Evolutionary conservation across 2,797 vertebrate genomes (phyloP), one percentile per base, ranked within the genome.

Genomic region (Trichosurus vulpecula): DNA sequence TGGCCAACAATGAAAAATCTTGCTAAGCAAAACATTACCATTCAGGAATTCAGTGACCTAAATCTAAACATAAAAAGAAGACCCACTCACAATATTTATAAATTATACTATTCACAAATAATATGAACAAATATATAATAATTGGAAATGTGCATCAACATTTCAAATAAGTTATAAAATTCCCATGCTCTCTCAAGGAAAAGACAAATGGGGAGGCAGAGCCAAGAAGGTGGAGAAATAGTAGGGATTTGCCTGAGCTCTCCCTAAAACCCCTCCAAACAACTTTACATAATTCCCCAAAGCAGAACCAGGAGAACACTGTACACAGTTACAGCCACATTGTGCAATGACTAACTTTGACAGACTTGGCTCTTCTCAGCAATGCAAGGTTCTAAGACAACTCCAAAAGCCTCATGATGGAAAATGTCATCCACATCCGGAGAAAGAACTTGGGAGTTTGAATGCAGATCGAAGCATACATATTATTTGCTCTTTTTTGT

Each of bases 1-100:
- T 92, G 90, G 27, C 52, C 95, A 96, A 95, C 92, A 14, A 30
- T 53, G 29, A 61, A 96, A 97, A 97, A 95, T 94, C 57, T 94
- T 96, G 91, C 54, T n/a, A 95, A 95, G 47, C 52, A 95, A n/a
- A 87, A 94, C 92, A 90, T 94, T 91, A 95, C 51, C 52, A 95
- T 54, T 95, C 54, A 96, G 92, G 52, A 54, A 94, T 87, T 96
- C 94, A 97, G 74, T 51, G 41, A 95, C 31, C 87, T 95, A 96
- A 95, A 97, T 95, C 92, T 87, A 95, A 81, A 81, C 41, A 10
- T 81, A 87, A 97, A 97, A 95, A 25, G 27, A 74, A 94, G 13
- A 87, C 92, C 93, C 93, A 90, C 61, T 94, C 54, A 57, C 55
- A 29, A 91, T n/a, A 94, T 96, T 57, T 81, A 95, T 12, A 95